Evolutionary conservation across 2,888 invertebrate species (phyloP), one percentile per base, ranked within the genome.

Genomic region (Troides aeacus): DNA sequence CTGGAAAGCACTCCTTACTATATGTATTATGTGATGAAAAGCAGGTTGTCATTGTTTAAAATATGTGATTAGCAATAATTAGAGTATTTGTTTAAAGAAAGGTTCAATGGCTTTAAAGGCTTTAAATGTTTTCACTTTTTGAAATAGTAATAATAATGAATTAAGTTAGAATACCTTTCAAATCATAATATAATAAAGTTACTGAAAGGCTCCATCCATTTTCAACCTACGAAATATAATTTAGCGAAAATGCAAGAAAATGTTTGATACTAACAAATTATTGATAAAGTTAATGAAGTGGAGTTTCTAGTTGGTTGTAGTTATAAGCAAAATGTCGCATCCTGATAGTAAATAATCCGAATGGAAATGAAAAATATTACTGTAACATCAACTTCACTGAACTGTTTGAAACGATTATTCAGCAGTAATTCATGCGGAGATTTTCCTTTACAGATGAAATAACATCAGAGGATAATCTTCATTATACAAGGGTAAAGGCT

Each of bases 381-480:
- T 50, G 50, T 50, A 50, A 36, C 36, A 15, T 56, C 21, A n/a
- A 36, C 53, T 18, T 36, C 64, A 36, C 15, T 56, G 64, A 56
- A 56, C 64, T 64, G 64, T 64, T 56, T 56, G 18, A 64, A 64
- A 50, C 18, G 56, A 64, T 64, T 64, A 64, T 64, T 64, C 57
- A 39, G 64, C n/a, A 15, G 36, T 56, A 64, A 56, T 56, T 57
- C 64, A 56, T 64, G 64, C 64, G 64, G 39, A 57, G 56, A 36
- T 36, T 56, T 53, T 56, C 57, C 56, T 24, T 57, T 30, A 63
- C 63, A 39, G 64, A 56, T 23, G 23, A 64, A 57, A 17, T 57
- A 23, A 57, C 57, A 57, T 36, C 21, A n/a, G 64, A 23, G 53
- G 8, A 53, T 50, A 36, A 36, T 61, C 30, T 21, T 50, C 15